These are phyloP conservation scores for Eumacrocentrus americanus DNA, from an alignment of 2,888 invertebrate species.

Conservation along the genomic window DNA sequence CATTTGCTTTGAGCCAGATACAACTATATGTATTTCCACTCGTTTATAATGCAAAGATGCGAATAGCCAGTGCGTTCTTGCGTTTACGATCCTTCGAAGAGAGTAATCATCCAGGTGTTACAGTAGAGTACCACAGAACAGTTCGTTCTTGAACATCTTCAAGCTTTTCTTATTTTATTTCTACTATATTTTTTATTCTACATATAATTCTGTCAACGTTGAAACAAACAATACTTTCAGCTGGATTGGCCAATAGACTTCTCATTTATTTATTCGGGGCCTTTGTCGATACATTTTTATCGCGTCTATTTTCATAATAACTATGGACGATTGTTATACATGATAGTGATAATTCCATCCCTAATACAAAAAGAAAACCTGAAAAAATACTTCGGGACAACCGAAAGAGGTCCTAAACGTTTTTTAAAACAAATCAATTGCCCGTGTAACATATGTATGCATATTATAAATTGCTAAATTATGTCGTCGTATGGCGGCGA, in stretches of 20 bases:
- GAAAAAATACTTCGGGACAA: neutral
- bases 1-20: too few species aligned
- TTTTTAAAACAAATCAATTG: neutral
- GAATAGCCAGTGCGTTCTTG: too few species aligned
- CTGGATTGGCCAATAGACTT: constrained; percentile 28
- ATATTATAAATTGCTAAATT: neutral
- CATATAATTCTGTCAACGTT: neutral
- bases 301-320: constrained; percentile 6
- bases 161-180: constrained; percentile 21
- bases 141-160: constrained; percentile 8
- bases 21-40: too few species aligned
- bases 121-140: neutral
- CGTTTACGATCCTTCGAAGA: neutral
- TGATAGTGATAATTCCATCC: constrained; percentile 8
- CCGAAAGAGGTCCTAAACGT: neutral
- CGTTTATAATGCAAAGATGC: too few species aligned
- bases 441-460: neutral
- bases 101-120: constrained; percentile 3
- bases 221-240: neutral
- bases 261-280: constrained; percentile 45
- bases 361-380: constrained; percentile 7
- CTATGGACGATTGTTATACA: constrained; percentile 8
- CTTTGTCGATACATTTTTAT: constrained; percentile 53
- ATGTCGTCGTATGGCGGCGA: neutral
- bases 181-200: neutral